phyloP scores from a whole-genome alignment of 1,140 invertebrate species.

The Pogonus chalceus region DNA sequence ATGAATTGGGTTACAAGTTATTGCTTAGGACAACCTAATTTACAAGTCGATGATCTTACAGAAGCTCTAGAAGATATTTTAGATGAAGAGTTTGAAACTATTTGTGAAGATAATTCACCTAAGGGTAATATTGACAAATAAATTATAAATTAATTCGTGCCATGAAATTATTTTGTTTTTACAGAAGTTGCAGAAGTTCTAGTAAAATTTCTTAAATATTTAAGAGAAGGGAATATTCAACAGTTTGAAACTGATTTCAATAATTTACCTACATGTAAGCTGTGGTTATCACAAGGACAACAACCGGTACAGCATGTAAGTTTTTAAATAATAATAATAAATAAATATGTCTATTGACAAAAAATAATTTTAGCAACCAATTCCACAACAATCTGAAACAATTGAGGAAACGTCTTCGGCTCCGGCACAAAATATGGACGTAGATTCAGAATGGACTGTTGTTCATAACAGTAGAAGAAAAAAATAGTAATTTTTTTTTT shows the following conservation, averaged over 20 bases:
- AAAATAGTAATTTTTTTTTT: background rate
- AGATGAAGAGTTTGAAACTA: conserved; percentile 54
- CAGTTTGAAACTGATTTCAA: conserved; percentile 32
- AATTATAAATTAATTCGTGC: background rate
- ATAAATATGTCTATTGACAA: conserved; percentile 8
- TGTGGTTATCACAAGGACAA: conserved; percentile 31
- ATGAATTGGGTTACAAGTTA: conserved; percentile 47
- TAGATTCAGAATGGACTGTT: conserved; percentile 48
- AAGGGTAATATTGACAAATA: conserved; percentile 31
- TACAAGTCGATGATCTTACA: conserved; percentile 43
- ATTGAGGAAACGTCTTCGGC: conserved; percentile 32
- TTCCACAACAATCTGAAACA: conserved; percentile 30
- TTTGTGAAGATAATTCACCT: conserved; percentile 52
- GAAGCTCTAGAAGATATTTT: conserved; percentile 51
- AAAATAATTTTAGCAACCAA: conserved; percentile 12
- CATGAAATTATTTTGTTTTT: conserved; percentile 15
- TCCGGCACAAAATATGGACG: conserved; percentile 30
- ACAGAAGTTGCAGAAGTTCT: conserved; percentile 39
- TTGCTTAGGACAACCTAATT: conserved; percentile 44
- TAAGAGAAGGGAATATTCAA: conserved; percentile 33
- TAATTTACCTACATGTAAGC: conserved; percentile 31
- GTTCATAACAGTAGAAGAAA: conserved; percentile 40
- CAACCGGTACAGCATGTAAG: conserved; percentile 15
- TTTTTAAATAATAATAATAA: conserved; percentile 9
- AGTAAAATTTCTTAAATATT: conserved; percentile 34